phyloP scores from a whole-genome alignment of 1,140 invertebrate species.

The Bicyclus anynana region DNA sequence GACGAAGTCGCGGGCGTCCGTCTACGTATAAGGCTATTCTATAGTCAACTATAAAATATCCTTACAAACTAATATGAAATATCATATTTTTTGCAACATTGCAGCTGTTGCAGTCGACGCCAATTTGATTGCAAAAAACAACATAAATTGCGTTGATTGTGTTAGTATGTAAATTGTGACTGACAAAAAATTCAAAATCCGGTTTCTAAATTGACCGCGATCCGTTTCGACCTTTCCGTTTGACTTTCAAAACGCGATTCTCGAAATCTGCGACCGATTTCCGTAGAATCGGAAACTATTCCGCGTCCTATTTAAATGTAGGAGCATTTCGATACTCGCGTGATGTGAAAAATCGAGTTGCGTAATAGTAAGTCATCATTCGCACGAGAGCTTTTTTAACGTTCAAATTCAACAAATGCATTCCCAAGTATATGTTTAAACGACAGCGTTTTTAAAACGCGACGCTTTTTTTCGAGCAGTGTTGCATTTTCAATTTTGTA shows the following conservation, averaged over 20 bases:
- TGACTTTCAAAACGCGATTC: not conserved
- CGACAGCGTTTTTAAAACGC: no score
- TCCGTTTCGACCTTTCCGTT: not conserved
- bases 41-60: no score
- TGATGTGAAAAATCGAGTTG: slow-evolving; percentile 27
- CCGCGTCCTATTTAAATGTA: not conserved
- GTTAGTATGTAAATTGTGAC: not conserved
- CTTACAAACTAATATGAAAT: no score
- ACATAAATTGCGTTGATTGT: not conserved
- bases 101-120: not conserved
- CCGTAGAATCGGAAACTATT: not conserved
- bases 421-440: no score
- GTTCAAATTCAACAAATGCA: no score
- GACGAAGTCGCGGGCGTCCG: no score
- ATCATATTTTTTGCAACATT: not conserved
- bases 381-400: no score
- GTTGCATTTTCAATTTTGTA: no score
- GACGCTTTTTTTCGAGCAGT: no score
- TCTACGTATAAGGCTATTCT: no score
- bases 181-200: not conserved
- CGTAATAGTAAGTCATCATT: no score
- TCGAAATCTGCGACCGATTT: not conserved
- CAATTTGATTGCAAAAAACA: slow-evolving; percentile 1
- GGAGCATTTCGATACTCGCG: slow-evolving; percentile 4
- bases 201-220: not conserved